phyloP scores from a whole-genome alignment of 2,113 vertebrate genomes.

The Turnix velox region DNA sequence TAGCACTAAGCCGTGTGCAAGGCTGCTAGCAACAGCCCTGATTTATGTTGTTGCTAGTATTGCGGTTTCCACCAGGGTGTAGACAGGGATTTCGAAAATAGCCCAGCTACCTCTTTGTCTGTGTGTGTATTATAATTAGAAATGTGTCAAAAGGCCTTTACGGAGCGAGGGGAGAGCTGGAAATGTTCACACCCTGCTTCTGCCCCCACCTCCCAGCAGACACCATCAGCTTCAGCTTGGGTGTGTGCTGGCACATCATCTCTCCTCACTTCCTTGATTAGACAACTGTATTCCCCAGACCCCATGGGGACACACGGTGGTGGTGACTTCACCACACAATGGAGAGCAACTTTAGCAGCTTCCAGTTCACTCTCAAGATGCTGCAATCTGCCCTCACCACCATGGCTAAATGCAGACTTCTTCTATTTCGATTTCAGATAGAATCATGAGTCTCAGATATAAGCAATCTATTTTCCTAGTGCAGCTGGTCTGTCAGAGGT shows the following conservation, averaged over 20 bases:
- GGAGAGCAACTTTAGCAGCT: slow-evolving; percentile 14
- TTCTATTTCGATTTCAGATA: slow-evolving; percentile 59
- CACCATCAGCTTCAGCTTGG: neutral
- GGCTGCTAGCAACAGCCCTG: slow-evolving; percentile 52
- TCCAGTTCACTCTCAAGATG: slow-evolving; percentile 23
- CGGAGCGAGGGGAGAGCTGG: slow-evolving; percentile 23
- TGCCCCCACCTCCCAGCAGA: neutral
- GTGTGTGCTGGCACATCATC: neutral
- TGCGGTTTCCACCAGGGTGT: slow-evolving; percentile 57
- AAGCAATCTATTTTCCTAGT: slow-evolving; percentile 78
- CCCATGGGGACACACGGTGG: neutral
- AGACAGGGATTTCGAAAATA: slow-evolving; percentile 51
- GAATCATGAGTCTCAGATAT: slow-evolving; percentile 66
- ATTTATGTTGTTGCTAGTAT: slow-evolving; percentile 61
- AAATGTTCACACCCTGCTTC: slow-evolving; percentile 39
- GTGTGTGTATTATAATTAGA: slow-evolving; percentile 59
- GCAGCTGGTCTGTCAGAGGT: slow-evolving; percentile 82
- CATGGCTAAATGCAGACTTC: slow-evolving; percentile 27
- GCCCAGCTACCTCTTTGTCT: slow-evolving; percentile 54
- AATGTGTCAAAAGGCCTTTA: slow-evolving; percentile 51
- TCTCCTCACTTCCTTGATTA: slow-evolving; percentile 28
- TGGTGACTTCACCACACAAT: slow-evolving; percentile 14
- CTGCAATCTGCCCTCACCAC: neutral
- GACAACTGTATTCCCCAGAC: slow-evolving; percentile 18
- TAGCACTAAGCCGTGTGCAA: slow-evolving; percentile 40